Evolutionary conservation across 2,888 invertebrate genomes (phyloP).

Genomic region (Gymnosoma rotundatum): DNA sequence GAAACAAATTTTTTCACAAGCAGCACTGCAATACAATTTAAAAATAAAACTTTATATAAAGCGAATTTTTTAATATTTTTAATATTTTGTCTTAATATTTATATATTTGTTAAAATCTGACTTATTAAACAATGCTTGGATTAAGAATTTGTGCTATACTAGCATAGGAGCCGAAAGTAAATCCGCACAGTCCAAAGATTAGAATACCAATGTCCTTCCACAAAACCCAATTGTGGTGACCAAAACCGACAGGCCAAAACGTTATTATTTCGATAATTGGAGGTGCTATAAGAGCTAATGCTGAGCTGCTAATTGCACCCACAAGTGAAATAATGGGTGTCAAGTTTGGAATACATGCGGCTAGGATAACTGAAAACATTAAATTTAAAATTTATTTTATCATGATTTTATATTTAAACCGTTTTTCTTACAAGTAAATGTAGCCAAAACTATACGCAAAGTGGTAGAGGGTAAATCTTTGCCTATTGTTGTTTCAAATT

Average conservation of each 20-base stretch:
- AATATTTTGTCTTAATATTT: too few relatives aligned
- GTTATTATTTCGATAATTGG: conserved; percentile 93
- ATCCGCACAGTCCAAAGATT: conserved; percentile 90
- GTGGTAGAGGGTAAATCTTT: conserved; percentile 87
- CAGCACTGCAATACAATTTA: too few relatives aligned
- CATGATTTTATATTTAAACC: neutral
- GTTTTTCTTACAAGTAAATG: conserved; percentile 88
- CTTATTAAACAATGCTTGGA: conserved; percentile 75
- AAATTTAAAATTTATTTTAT: neutral
- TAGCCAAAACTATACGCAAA: conserved; percentile 87
- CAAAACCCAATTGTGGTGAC: conserved; percentile 85
- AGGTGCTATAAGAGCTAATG: conserved; percentile 93
- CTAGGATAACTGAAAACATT: conserved; percentile 86
- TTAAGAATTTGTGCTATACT: conserved; percentile 87
- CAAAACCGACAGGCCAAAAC: conserved; percentile 89
- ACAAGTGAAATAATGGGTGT: conserved; percentile 94
- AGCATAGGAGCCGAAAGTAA: conserved; percentile 91
- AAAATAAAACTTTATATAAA: too few relatives aligned
- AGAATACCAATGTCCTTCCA: conserved; percentile 90
- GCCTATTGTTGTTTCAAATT: conserved; percentile 86
- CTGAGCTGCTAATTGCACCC: conserved; percentile 94
- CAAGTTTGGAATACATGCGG: conserved; percentile 92
- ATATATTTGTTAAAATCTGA: too few relatives aligned
- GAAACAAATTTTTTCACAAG: too few relatives aligned
- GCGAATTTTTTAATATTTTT: too few relatives aligned